phyloP scores from a whole-genome alignment of 2,797 vertebrate genomes.

The Cottoperca gobio region DNA sequence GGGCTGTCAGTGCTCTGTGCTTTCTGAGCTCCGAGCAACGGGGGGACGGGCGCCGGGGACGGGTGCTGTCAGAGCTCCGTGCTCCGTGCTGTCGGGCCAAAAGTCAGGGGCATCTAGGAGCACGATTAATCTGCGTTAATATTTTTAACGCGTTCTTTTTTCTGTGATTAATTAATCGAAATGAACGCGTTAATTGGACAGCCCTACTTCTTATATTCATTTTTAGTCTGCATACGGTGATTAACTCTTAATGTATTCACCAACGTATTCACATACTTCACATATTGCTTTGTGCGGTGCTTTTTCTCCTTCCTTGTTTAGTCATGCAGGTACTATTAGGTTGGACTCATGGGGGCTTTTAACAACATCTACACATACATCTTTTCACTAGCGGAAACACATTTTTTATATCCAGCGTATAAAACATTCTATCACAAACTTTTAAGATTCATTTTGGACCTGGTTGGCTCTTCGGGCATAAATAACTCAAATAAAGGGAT shows the following conservation, averaged over 20 bases:
- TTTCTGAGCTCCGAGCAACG: too few species aligned
- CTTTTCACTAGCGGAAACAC: background rate
- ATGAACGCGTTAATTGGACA: too few species aligned
- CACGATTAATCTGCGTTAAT: too few species aligned
- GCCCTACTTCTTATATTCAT: conserved; percentile 24
- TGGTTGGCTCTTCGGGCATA: conserved; percentile 36
- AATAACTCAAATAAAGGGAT: conserved; percentile 51
- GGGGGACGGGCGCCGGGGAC: too few species aligned
- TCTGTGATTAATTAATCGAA: too few species aligned
- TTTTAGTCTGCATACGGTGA: conserved; percentile 27
- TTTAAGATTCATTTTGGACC: conserved; percentile 27
- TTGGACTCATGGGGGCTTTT: conserved; percentile 3
- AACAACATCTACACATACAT: conserved; percentile 24
- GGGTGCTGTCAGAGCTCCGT: too few species aligned
- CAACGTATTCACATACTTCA: background rate
- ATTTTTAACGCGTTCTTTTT: too few species aligned
- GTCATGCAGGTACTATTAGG: background rate
- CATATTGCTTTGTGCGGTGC: background rate
- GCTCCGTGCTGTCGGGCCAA: too few species aligned
- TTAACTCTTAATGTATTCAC: conserved; percentile 37
- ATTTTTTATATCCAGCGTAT: conserved; percentile 19
- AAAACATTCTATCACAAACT: conserved; percentile 32
- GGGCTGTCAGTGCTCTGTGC: too few species aligned
- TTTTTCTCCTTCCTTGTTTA: conserved; percentile 13
- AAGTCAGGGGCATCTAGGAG: too few species aligned